Conservation (phyloP, 2,797 vertebrate species). For the Acrocephalus scirpaceus region DNA sequence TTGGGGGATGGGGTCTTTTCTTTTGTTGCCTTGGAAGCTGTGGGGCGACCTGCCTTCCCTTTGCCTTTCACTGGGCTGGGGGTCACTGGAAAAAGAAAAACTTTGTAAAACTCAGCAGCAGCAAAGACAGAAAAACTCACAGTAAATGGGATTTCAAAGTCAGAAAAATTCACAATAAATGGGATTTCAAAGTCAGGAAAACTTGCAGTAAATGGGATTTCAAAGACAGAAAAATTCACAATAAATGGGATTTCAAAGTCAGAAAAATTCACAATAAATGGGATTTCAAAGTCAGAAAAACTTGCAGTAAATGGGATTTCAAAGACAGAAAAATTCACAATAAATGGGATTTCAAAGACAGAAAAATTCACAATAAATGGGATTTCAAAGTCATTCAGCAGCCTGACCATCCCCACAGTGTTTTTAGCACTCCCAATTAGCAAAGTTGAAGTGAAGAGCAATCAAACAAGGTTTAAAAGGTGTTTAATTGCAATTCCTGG, state of each 20-base stretch:
- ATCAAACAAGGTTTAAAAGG: background rate
- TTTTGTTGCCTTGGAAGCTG: slow-evolving; percentile 88
- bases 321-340: no score
- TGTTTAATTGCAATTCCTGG: background rate
- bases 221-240: no score
- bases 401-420: background rate
- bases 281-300: no score
- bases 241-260: no score
- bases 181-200: no score
- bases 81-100: slow-evolving; percentile 82
- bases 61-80: slow-evolving; percentile 98
- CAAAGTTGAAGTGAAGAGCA: background rate
- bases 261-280: no score
- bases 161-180: background rate
- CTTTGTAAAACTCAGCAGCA: background rate
- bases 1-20: slow-evolving; percentile 95
- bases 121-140: background rate
- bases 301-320: no score
- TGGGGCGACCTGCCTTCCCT: slow-evolving; percentile 91
- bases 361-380: background rate
- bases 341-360: no score
- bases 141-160: background rate
- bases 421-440: fast-evolving
- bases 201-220: no score
- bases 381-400: background rate